Conservation (phyloP, 2,113 vertebrate species). For the Buteo buteo region DNA sequence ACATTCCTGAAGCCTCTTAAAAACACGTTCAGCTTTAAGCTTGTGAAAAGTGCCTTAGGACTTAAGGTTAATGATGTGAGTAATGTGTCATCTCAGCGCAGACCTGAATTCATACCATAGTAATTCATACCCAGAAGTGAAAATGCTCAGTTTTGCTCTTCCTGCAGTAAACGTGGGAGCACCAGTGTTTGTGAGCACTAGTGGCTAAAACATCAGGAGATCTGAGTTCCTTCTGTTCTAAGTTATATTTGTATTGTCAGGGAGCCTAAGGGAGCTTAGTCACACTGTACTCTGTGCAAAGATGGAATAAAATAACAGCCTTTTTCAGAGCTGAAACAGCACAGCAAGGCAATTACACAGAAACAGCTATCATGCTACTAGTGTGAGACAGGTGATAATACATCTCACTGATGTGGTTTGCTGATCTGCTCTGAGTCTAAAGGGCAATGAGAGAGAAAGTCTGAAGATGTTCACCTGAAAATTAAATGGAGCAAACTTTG, state of each 20-base stretch:
- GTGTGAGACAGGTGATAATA: neutral
- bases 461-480: neutral
- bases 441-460: neutral
- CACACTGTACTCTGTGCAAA: fast-evolving
- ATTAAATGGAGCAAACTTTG: neutral
- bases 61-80: neutral
- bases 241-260: neutral
- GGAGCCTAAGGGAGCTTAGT: neutral
- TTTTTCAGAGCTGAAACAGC: neutral
- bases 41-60: neutral
- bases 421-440: neutral
- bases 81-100: neutral
- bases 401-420: neutral
- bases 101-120: neutral
- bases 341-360: neutral
- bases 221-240: neutral
- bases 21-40: neutral
- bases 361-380: neutral
- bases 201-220: neutral
- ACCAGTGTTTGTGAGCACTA: neutral
- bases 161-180: neutral
- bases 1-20: neutral
- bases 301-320: neutral
- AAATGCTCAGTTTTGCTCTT: neutral
- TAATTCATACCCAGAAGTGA: neutral